These are phyloP conservation scores for Notechis scutatus DNA, from an alignment of 2,113 vertebrate species.

Conservation along the genomic window DNA sequence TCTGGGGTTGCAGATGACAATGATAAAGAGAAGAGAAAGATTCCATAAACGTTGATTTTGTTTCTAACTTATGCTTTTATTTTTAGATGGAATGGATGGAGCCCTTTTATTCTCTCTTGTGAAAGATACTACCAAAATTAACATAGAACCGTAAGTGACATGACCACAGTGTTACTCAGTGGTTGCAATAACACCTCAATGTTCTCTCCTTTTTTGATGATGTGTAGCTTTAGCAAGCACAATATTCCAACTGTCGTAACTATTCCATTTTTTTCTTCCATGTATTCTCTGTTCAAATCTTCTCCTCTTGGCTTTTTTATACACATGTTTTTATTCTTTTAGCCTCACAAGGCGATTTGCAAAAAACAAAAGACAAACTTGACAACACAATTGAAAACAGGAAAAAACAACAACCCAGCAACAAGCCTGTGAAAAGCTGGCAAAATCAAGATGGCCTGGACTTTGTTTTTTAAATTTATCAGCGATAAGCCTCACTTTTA, in stretches of 20 bases:
- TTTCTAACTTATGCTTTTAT: not conserved
- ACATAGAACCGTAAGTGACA: slow-evolving; percentile 70
- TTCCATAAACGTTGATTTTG: not conserved
- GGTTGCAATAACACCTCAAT: not conserved
- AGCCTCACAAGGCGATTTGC: not conserved
- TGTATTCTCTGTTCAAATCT: not conserved
- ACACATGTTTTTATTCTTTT: not conserved
- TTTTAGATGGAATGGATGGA: slow-evolving; percentile 54
- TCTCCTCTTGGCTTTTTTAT: not conserved
- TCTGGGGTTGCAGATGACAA: too few relatives aligned
- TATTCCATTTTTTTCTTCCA: not conserved
- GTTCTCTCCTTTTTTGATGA: not conserved
- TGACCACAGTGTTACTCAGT: not conserved
- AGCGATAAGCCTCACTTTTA: not conserved
- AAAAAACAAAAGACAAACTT: not conserved
- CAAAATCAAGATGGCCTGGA: not conserved
- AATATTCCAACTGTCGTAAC: not conserved
- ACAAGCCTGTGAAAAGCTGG: not conserved
- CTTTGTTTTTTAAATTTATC: not conserved
- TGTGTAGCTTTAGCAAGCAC: not conserved
- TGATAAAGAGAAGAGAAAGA: not conserved
- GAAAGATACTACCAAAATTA: slow-evolving; percentile 66
- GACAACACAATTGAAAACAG: not conserved
- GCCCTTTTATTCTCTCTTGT: slow-evolving; percentile 54
- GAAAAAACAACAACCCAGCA: not conserved